Base-by-base conservation (phyloP, 92 coral and sea anemone genomes). In the Parazoanthus atlanticus region DNA sequence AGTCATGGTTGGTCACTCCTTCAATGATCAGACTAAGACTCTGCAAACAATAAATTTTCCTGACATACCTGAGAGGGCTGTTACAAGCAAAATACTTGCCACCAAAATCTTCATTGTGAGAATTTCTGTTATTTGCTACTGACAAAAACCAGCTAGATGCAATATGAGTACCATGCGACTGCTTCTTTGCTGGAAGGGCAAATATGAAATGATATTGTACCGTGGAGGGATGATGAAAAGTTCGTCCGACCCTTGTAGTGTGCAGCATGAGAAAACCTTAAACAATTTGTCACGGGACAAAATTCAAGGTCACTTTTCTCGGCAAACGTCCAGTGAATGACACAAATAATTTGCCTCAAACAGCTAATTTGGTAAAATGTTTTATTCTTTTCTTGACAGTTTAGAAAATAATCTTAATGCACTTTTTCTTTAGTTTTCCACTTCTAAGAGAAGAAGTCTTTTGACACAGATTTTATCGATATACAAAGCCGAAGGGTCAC, bases 261-360 rank as follows among this genome's bases (percentile, higher is more conserved):
- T 75, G 79, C 79, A 75, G 30, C 79, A 11, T 75, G 79, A 75
- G 79, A 75, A 75, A 75, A 75, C 79, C 12, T 75, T 1, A 4
- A 75, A 75, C 36, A 75, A 75, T 15, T 3, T 61, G 79, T 75
- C 78, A 74, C 38, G 78, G 78, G 78, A 74, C 38, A 74, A 73
- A 11, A 13, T 16, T 49, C 5, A 43, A 43, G 49, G 49, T 43
- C 58, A 16, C 9, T 23, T 9, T 61, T 61, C 28, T 19, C 26
- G 28, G 28, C 69, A 61, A 25, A 61, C 26, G 0, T 61, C 69
- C 69, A 61, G 21, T 61, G 16, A 61, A 61, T 28, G n/a, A 61
- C 69, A 61, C 26, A 61, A 61, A 19, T 6, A 3, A 23, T 0
- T 61, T 61, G 69, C 1, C n/a, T 61, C 10, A 23, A 61, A 25